A percentile compares a stretch with the other conserved stretches of the same genome.
Evolutionary conservation across 2,888 invertebrate species (phyloP).

Genomic region (Melinopterus prodromus): DNA sequence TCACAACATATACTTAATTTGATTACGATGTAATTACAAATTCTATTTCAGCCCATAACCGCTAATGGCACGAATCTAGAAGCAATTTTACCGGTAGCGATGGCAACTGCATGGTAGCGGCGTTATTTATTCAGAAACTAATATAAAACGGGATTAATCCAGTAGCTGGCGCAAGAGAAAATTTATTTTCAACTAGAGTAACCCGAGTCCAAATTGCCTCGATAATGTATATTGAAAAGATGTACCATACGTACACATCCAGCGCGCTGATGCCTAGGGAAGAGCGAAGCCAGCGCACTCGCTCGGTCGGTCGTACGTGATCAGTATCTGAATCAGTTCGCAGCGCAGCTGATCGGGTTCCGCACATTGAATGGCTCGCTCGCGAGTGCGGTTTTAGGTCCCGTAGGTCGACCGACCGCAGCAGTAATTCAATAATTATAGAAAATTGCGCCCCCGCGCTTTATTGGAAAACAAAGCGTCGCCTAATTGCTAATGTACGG

Average conservation of each 20-base stretch:
- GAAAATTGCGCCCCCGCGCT: background rate
- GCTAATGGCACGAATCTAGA: background rate
- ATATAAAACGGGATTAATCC: background rate
- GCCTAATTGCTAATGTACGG: background rate
- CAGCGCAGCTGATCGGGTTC: background rate
- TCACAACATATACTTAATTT: too few relatives aligned
- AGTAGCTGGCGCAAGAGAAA: background rate
- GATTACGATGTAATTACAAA: too few relatives aligned
- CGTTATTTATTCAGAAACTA: conserved; percentile 4
- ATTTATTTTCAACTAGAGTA: conserved; percentile 4
- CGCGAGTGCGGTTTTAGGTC: background rate
- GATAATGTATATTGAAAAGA: conserved; percentile 4
- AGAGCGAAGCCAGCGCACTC: background rate
- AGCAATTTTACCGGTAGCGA: background rate
- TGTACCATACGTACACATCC: background rate
- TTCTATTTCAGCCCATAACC: background rate
- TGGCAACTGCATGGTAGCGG: background rate
- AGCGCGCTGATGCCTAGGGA: background rate
- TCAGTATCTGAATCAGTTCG: background rate
- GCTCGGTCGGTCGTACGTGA: background rate
- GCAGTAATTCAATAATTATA: background rate
- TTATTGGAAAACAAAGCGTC: background rate
- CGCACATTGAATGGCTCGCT: background rate
- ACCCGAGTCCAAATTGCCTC: conserved; percentile 4
- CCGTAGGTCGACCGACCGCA: background rate